Base-by-base conservation (phyloP, 2,888 invertebrate genomes). In the Neoascia interrupta region DNA sequence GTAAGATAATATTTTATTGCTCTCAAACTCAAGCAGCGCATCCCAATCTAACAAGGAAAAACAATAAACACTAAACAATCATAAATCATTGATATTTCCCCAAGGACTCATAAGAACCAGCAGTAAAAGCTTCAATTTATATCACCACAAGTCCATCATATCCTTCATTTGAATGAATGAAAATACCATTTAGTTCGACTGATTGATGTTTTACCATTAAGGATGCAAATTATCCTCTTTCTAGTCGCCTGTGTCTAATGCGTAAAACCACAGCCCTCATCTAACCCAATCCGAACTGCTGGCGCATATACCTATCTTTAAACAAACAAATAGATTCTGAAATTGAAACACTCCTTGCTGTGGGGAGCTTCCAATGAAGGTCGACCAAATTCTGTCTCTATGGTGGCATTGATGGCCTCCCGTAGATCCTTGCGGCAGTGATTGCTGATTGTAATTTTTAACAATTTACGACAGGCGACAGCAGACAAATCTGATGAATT, bases 201-300 rank as follows among this genome's bases (percentile, higher is more conserved):
- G 73, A 73, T 73, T 73, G 73, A 73, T 73, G 66, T 73, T 66
- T 73, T 16, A 13, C n/a, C 58, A 73, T 73, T 58, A 73, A 58
- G 51, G 66, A 73, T 73, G 51, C 73, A 73, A 73, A 73, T 73
- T 58, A 58, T 53, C 34, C 51, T 21, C 56, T 73, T 51, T 66
- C 49, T 56, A 36, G 49, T 26, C 8, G 26, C 5, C 8, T 26
- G 26, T 5, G 5, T 26, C n/a, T n/a, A n/a, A n/a, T n/a, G n/a
- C n/a, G n/a, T n/a, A n/a, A n/a, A n/a, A n/a, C n/a, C n/a, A n/a
- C n/a, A n/a, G n/a, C n/a, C n/a, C n/a, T n/a, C n/a, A n/a, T n/a
- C n/a, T n/a, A n/a, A n/a, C n/a, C n/a, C n/a, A n/a, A n/a, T n/a
- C n/a, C n/a, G n/a, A n/a, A n/a, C n/a, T n/a, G n/a, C n/a, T n/a